phyloP scores from a whole-genome alignment of 92 coral and sea anemone genomes.

The Palythoa heliodiscus region DNA sequence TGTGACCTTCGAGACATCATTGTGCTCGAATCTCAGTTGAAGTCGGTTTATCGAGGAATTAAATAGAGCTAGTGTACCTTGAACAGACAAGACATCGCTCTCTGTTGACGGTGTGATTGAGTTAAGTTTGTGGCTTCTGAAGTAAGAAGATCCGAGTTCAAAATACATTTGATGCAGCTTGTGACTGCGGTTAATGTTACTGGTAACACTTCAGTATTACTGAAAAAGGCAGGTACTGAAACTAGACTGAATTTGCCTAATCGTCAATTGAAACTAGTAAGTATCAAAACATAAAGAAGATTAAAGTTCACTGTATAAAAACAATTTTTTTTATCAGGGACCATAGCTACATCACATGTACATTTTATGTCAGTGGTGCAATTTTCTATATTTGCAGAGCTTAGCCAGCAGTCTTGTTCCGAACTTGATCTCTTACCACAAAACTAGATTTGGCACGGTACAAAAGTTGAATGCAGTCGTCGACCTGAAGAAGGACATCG shows the following conservation, averaged over 20 bases:
- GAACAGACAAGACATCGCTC: background rate
- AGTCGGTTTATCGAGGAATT: background rate
- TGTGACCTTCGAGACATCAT: background rate
- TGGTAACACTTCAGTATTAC: background rate
- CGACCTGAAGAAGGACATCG: background rate
- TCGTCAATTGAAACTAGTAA: background rate
- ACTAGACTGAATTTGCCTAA: background rate
- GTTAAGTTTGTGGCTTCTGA: background rate
- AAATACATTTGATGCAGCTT: background rate
- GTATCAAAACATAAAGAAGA: background rate
- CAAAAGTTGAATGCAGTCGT: background rate
- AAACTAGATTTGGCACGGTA: background rate
- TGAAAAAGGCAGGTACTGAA: background rate
- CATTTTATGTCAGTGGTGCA: background rate
- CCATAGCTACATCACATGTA: slow-evolving; percentile 6
- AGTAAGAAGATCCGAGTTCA: background rate
- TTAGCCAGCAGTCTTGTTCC: background rate
- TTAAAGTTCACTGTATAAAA: background rate
- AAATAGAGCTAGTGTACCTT: background rate
- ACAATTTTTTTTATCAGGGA: background rate
- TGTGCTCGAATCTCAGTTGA: background rate
- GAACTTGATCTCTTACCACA: background rate
- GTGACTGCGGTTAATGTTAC: background rate
- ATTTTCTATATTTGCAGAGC: background rate
- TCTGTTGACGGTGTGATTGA: background rate